phyloP scores from a whole-genome alignment of 2,113 vertebrate genomes.

The Ciconia maguari region DNA sequence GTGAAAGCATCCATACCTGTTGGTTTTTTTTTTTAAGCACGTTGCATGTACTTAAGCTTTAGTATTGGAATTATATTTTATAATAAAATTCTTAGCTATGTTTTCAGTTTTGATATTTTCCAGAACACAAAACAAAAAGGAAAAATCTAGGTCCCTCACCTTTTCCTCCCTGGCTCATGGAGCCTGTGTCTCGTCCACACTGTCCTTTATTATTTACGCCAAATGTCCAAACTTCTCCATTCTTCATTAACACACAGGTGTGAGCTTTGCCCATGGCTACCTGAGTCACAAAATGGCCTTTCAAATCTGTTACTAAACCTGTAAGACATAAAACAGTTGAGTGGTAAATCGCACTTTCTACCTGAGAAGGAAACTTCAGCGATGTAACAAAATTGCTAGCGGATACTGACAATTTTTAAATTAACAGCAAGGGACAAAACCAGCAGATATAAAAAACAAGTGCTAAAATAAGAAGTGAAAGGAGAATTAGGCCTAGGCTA shows the following conservation, averaged over 20 bases:
- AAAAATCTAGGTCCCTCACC: conserved; percentile 68
- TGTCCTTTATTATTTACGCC: conserved; percentile 99
- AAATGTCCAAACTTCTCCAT: conserved; percentile 97
- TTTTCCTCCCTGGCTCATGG: conserved; percentile 95
- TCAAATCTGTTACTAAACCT: conserved; percentile 97
- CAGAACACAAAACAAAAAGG: not conserved
- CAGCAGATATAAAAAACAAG: not conserved
- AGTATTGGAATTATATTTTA: not conserved
- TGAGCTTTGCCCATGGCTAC: conserved; percentile 99
- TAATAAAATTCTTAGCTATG: not conserved
- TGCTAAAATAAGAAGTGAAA: not conserved
- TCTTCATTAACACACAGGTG: conserved; percentile 95
- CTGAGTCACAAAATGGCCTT: conserved; percentile 95
- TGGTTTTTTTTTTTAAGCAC: not conserved
- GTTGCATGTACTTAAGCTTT: not conserved
- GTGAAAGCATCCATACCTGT: not conserved
- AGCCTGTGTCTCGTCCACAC: conserved; percentile 95
- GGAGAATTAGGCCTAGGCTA: not conserved
- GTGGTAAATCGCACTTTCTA: not conserved
- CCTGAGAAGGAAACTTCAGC: not conserved
- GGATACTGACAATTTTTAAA: not conserved
- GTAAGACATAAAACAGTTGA: conserved; percentile 2
- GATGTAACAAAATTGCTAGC: not conserved
- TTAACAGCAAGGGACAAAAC: not conserved
- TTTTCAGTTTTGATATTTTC: not conserved